These are phyloP conservation scores for Nemotelus pantherinus DNA, from an alignment of 2,888 invertebrate genomes.

Conservation along the genomic window DNA sequence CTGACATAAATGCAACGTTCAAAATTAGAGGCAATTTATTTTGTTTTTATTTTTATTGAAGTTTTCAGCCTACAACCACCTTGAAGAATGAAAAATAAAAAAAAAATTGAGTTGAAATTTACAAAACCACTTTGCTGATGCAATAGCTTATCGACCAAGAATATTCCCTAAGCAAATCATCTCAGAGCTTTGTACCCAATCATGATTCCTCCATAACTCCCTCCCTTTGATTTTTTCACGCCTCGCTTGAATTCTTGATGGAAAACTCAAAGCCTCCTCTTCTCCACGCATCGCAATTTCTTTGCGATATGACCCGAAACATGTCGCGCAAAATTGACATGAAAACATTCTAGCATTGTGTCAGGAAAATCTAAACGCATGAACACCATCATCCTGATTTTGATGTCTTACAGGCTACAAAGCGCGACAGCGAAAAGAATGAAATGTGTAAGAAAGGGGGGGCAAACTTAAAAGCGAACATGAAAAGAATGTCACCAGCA, in stretches of 20 bases:
- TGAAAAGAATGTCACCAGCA: background rate
- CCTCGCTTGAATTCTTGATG: slow-evolving; percentile 5
- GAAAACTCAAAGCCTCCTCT: slow-evolving; percentile 32
- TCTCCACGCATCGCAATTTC: slow-evolving; percentile 1
- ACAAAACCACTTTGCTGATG: no score
- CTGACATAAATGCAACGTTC: no score
- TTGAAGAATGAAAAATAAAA: no score
- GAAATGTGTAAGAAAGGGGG: background rate
- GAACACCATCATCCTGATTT: background rate
- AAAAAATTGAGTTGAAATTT: no score
- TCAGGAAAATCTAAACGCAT: slow-evolving; percentile 10
- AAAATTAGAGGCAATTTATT: no score
- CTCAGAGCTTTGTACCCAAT: no score
- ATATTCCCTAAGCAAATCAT: no score
- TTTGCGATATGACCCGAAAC: slow-evolving; percentile 46
- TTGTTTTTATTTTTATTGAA: no score
- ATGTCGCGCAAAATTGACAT: slow-evolving; percentile 45
- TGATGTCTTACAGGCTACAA: background rate
- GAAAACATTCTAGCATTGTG: slow-evolving; percentile 33
- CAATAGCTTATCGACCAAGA: no score
- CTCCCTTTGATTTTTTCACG: no score
- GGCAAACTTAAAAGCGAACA: background rate
- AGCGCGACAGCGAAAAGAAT: background rate
- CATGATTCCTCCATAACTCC: no score
- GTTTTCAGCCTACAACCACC: no score